Conservation (phyloP, 2,888 invertebrate genomes). For the Amaurobius ferox region DNA sequence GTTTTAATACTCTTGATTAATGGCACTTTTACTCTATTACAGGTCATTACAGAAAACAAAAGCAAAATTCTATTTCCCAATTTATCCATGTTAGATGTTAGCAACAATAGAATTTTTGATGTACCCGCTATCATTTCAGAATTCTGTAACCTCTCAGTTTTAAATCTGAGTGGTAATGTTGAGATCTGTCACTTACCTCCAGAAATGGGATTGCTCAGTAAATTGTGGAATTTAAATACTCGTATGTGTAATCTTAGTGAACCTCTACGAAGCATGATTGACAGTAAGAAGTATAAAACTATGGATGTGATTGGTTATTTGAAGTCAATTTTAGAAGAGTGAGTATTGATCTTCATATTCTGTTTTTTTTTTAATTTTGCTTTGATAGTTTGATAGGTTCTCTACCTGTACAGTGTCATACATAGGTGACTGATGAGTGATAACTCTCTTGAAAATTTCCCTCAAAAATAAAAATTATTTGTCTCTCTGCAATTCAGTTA, state of each 20-base stretch:
- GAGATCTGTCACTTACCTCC: conserved; percentile 93
- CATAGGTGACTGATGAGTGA: too few species aligned
- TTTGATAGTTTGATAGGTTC: too few species aligned
- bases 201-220: conserved; percentile 93
- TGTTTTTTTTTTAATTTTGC: too few species aligned
- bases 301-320: conserved; percentile 95
- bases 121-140: conserved; percentile 91
- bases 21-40: conserved; percentile 6
- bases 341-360: conserved; percentile 75
- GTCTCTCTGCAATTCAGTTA: too few species aligned
- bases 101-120: conserved; percentile 87
- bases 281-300: conserved; percentile 93
- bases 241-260: conserved; percentile 91
- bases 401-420: too few species aligned
- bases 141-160: conserved; percentile 90
- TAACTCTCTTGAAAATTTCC: too few species aligned
- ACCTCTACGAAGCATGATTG: conserved; percentile 92
- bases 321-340: conserved; percentile 83
- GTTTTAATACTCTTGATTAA: too few species aligned
- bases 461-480: too few species aligned
- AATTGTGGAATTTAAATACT: conserved; percentile 97
- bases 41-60: conserved; percentile 46
- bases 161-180: conserved; percentile 92
- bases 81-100: conserved; percentile 95
- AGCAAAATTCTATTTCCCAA: conserved; percentile 88